Conservation (phyloP, 1,140 invertebrate genomes). For the Trigoniulus corallinus region DNA sequence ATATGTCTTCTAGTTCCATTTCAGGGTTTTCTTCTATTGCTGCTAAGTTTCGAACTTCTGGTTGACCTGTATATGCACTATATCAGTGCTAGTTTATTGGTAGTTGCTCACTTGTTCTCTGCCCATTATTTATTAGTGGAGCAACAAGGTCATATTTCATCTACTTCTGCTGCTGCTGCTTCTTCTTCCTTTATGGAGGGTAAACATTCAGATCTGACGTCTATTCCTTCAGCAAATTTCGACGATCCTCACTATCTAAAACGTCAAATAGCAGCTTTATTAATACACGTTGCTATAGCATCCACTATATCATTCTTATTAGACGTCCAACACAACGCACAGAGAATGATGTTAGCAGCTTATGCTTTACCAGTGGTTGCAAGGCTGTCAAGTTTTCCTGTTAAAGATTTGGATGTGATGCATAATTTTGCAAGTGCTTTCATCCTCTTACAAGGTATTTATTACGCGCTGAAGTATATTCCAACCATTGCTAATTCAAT, state of each 20-base stretch:
- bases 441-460: conserved; percentile 28
- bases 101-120: conserved; percentile 28
- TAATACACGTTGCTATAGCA: conserved; percentile 27
- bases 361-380: conserved; percentile 33
- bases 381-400: conserved; percentile 27
- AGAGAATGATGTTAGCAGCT: conserved; percentile 24
- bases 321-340: conserved; percentile 27
- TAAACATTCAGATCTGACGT: too few species aligned
- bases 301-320: conserved; percentile 29
- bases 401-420: conserved; percentile 26
- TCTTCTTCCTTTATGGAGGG: too few species aligned
- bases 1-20: conserved; percentile 29
- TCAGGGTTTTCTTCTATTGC: conserved; percentile 30
- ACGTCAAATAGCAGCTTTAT: conserved; percentile 24
- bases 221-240: conserved; percentile 13
- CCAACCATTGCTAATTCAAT: conserved; percentile 26
- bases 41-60: conserved; percentile 31
- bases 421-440: conserved; percentile 32
- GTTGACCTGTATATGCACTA: conserved; percentile 35
- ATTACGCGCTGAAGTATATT: conserved; percentile 25
- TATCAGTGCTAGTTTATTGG: conserved; percentile 27
- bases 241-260: conserved; percentile 21
- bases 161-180: conserved; percentile 14
- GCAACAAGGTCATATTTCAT: conserved; percentile 14
- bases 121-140: conserved; percentile 28